Evolutionary conservation across 2,113 vertebrate species (phyloP).

Genomic region (Otus sunia): DNA sequence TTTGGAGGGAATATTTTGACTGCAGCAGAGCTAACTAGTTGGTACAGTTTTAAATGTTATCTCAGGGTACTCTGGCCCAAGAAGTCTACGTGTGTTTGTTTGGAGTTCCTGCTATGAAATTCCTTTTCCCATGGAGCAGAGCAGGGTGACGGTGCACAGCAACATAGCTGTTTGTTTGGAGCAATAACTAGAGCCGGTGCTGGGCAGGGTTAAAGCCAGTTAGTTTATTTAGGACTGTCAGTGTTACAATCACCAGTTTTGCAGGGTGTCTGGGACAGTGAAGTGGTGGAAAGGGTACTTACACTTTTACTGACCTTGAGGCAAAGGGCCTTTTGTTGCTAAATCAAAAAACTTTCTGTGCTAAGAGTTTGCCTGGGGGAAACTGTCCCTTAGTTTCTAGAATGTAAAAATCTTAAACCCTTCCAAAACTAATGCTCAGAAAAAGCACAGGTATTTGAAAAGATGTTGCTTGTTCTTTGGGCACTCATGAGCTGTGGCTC

Average conservation of each 20-base stretch:
- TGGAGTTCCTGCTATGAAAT: neutral
- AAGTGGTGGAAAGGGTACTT: neutral
- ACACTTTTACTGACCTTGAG: neutral
- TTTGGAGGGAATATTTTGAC: neutral
- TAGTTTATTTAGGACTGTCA: neutral
- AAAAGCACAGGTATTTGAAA: neutral
- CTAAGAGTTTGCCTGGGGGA: neutral
- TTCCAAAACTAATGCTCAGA: neutral
- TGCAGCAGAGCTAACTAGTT: neutral
- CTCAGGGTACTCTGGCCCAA: neutral
- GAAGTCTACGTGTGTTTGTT: rapidly evolving
- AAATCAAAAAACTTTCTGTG: neutral
- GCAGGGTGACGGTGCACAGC: neutral
- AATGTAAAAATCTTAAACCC: neutral
- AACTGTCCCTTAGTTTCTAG: neutral
- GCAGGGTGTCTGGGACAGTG: neutral
- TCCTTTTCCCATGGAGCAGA: neutral
- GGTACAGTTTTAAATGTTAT: neutral
- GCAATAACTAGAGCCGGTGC: neutral
- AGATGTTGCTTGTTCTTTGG: neutral
- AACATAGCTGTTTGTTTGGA: neutral
- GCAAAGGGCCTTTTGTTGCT: neutral
- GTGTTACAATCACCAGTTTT: neutral
- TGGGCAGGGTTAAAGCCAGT: neutral
- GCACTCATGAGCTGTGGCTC: neutral